Conservation (phyloP, 2,113 vertebrate species). For the Eurystomus gularis region DNA sequence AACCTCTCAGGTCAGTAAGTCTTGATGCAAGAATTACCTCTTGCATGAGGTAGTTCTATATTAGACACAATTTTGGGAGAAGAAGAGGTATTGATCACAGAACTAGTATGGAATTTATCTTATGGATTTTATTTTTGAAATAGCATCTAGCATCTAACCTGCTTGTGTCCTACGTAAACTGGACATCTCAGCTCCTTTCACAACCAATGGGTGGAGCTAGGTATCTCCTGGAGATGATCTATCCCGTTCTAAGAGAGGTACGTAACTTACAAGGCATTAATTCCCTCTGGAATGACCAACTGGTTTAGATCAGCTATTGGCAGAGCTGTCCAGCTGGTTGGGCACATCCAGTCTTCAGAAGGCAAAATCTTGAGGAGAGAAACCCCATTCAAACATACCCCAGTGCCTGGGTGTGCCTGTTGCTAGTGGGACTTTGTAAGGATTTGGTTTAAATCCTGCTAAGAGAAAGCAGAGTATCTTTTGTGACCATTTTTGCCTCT, state of each 20-base stretch:
- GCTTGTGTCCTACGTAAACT: not conserved
- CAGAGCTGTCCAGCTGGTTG: not conserved
- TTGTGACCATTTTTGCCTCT: not conserved
- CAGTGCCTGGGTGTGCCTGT: not conserved
- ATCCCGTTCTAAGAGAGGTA: not conserved
- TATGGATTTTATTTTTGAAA: conserved; percentile 1
- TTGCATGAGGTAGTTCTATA: not conserved
- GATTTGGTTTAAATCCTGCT: not conserved
- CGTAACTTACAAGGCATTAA: not conserved
- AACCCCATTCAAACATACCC: not conserved
- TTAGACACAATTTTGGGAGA: not conserved
- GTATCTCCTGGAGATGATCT: not conserved
- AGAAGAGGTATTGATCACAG: not conserved
- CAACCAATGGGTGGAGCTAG: not conserved
- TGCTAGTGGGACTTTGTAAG: not conserved
- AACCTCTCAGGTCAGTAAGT: not conserved
- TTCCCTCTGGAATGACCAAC: not conserved
- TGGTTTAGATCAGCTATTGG: not conserved
- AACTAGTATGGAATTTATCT: not conserved
- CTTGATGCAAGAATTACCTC: too few species aligned
- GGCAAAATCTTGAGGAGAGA: not conserved
- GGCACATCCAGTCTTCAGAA: not conserved
- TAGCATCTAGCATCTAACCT: not conserved
- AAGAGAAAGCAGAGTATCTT: not conserved
- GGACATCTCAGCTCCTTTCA: not conserved